Percentiles rank a stretch among this genome's conserved stretches.
phyloP scores from a whole-genome alignment of 2,888 invertebrate genomes.

The Tachina fera region DNA sequence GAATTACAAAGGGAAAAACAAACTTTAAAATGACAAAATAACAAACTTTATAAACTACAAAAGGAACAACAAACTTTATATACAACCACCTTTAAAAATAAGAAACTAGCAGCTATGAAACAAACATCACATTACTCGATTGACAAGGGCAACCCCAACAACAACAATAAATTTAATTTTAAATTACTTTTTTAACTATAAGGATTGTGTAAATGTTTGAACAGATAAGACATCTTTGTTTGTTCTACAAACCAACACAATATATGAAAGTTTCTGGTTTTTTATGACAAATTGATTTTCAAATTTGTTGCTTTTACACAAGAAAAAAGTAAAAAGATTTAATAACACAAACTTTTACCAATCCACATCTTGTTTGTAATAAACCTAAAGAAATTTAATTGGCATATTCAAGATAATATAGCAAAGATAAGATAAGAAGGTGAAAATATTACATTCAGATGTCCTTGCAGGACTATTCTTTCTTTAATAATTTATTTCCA shows the following conservation, averaged over 20 bases:
- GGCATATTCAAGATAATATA: too few relatives aligned
- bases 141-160: not conserved
- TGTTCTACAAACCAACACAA: not conserved
- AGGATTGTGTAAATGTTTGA: conserved; percentile 22
- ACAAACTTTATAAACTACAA: not conserved
- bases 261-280: not conserved
- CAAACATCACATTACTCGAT: conserved; percentile 25
- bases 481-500: too few relatives aligned
- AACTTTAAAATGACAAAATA: too few relatives aligned
- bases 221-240: not conserved
- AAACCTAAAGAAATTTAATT: too few relatives aligned
- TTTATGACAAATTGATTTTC: not conserved
- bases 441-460: too few relatives aligned
- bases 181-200: conserved; percentile 25
- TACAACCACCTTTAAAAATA: too few relatives aligned
- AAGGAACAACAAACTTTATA: conserved; percentile 1
- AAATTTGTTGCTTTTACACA: not conserved
- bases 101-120: not conserved
- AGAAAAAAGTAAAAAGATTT: too few relatives aligned
- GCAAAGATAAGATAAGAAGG: too few relatives aligned
- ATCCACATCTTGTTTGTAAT: not conserved
- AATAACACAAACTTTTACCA: too few relatives aligned
- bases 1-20: not conserved
- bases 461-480: too few relatives aligned
- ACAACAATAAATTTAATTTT: conserved; percentile 8